Base-by-base conservation (phyloP, 2,797 vertebrate genomes). In the Characodon lateralis region DNA sequence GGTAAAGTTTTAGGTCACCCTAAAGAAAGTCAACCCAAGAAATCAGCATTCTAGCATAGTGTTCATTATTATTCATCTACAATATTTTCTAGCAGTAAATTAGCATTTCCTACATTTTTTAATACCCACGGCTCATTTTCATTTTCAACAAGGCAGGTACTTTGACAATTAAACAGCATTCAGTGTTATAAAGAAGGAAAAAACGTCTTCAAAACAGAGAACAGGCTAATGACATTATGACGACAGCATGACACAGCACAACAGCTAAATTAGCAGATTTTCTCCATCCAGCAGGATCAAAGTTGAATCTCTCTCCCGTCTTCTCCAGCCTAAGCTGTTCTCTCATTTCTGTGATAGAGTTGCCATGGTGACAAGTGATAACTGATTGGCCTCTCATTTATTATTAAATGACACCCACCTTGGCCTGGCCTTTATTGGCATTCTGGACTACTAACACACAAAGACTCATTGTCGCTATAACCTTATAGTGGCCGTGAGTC, bases 381-480 rank as follows among this genome's bases (percentile, higher is more conserved):
- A 96, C 94, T 95, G 90, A 95, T 94, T 89, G 74, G 79, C 83
- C 88, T 72, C 93, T 95, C 91, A 89, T 87, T 94, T 84, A 93
- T 93, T 92, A 93, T 81, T 91, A 91, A 93, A 88, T 93, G 93
- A 92, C 92, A 93, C 89, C 74, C 84, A 81, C 85, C 89, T 72
- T 41, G 85, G 83, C 83, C 82, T 82, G 88, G 88, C 82, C 88
- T 82, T 85, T 84, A 92, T 84, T 90, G 86, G 88, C 88, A 91
- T 91, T 93, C 82, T 87, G 89, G 88, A 91, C 88, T 90, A 85
- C 89, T 93, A 90, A 91, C 91, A 94, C 85, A 80, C 71, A 75
- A 66, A 78, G 78, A 90, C 84, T 87, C 71, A 55, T 68, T 78
- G 84, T 85, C 87, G 89, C 84, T 86, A 92, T 76, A 93, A 90